Evolutionary conservation across 2,113 vertebrate genomes (phyloP).

Genomic region (Octodon degus): DNA sequence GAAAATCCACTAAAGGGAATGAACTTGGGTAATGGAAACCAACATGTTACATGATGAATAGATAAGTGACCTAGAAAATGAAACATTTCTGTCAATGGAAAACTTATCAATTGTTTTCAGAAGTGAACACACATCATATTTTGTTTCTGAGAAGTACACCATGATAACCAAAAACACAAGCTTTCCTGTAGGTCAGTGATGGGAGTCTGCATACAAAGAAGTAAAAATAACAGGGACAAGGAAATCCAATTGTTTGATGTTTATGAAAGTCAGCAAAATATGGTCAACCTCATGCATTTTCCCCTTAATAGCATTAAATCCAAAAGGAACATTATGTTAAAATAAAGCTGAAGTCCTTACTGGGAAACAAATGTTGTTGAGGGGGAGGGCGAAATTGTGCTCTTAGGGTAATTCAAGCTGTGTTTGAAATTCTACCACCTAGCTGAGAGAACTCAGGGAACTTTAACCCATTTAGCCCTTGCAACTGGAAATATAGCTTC

Average conservation of each 20-base stretch:
- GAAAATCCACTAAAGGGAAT: constrained; percentile 71
- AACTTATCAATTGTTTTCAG: constrained; percentile 64
- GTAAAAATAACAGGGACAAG: constrained; percentile 58
- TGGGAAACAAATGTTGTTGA: constrained; percentile 40
- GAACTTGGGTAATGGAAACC: constrained; percentile 43
- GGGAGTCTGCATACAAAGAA: background rate
- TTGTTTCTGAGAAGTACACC: constrained; percentile 65
- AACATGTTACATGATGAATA: constrained; percentile 49
- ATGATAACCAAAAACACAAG: constrained; percentile 66
- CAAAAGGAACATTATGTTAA: constrained; percentile 55
- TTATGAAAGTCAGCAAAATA: constrained; percentile 53
- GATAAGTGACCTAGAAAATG: constrained; percentile 66
- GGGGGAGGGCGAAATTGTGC: background rate
- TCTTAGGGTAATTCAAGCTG: constrained; percentile 7
- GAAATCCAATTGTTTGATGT: constrained; percentile 66
- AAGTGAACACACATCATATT: constrained; percentile 50
- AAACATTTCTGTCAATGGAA: constrained; percentile 58
- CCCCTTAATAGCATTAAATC: constrained; percentile 55
- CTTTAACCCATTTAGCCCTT: background rate
- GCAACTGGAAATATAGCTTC: background rate
- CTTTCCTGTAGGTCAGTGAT: constrained; percentile 65
- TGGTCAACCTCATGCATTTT: constrained; percentile 60
- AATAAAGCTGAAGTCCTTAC: constrained; percentile 49
- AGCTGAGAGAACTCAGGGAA: background rate
- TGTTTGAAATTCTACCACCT: background rate